Evolutionary conservation across 2,113 vertebrate genomes (phyloP).

Genomic region (Microtus montanus): DNA sequence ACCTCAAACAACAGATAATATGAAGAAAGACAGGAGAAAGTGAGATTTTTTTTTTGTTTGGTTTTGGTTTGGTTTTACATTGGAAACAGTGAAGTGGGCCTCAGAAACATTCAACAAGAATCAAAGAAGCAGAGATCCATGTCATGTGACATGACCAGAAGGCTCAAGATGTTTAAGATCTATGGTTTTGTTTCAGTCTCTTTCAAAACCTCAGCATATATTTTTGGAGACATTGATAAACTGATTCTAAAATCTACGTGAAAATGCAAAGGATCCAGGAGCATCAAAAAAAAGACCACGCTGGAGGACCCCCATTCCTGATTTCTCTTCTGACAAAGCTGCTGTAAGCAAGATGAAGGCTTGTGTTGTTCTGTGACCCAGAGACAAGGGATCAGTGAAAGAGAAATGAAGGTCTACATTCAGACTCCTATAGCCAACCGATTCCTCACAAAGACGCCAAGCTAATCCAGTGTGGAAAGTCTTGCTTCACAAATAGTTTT

Average conservation of each 20-base stretch:
- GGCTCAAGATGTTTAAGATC: neutral
- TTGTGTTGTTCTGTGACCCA: neutral
- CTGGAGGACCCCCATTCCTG: neutral
- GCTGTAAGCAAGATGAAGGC: neutral
- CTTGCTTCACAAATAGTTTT: constrained; percentile 23
- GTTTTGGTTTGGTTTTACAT: neutral
- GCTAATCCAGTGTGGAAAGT: constrained; percentile 5
- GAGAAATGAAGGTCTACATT: neutral
- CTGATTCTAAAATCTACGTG: constrained; percentile 37
- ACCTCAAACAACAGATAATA: neutral
- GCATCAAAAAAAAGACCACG: neutral
- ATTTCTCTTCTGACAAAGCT: constrained; percentile 23
- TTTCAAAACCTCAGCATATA: constrained; percentile 2
- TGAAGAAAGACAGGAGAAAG: neutral
- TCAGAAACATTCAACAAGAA: constrained; percentile 10
- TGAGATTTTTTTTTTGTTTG: neutral
- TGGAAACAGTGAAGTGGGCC: neutral
- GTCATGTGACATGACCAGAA: neutral
- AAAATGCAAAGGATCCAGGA: neutral
- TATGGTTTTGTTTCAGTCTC: neutral
- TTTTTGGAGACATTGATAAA: neutral
- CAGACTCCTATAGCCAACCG: neutral
- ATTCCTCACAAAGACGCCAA: neutral
- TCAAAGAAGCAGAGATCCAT: neutral
- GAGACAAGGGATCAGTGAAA: neutral